These are phyloP conservation scores for Rhyzopertha dominica DNA, from an alignment of 1,140 invertebrate species.

Conservation along the genomic window DNA sequence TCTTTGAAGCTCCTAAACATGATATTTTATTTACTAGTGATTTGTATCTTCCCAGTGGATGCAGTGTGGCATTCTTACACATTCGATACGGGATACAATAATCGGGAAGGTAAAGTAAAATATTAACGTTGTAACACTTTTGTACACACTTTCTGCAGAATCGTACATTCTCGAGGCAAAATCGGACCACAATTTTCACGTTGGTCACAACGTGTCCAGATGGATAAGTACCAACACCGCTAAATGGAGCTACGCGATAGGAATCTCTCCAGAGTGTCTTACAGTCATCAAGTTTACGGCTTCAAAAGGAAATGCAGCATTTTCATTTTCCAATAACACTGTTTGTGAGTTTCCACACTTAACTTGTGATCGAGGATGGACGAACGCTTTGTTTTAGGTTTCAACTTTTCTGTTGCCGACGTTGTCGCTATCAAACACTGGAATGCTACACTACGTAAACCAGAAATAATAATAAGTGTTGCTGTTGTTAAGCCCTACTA, in stretches of 20 bases:
- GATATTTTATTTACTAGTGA: no score
- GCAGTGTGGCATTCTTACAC: constrained; percentile 8
- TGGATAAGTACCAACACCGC: constrained; percentile 8
- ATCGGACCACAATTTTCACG: constrained; percentile 3
- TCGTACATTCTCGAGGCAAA: background rate
- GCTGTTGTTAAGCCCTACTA: no score
- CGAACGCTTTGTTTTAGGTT: background rate
- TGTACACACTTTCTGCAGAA: constrained; percentile 1
- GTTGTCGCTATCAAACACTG: constrained; percentile 6
- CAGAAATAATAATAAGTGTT: background rate
- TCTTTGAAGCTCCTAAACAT: no score
- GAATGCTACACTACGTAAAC: background rate
- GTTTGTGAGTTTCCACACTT: background rate
- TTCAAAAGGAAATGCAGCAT: background rate
- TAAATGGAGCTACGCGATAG: constrained; percentile 9
- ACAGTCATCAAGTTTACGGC: background rate
- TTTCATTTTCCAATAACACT: background rate
- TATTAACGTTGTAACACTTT: background rate
- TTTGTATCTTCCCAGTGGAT: no score
- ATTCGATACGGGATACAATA: constrained; percentile 3
- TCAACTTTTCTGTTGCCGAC: no score
- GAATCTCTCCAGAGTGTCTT: background rate
- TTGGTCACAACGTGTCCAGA: constrained; percentile 5
- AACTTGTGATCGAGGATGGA: background rate
- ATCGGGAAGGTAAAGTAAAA: constrained; percentile 4